phyloP scores from a whole-genome alignment of 2,797 vertebrate genomes.

The Typhlichthys subterraneus region DNA sequence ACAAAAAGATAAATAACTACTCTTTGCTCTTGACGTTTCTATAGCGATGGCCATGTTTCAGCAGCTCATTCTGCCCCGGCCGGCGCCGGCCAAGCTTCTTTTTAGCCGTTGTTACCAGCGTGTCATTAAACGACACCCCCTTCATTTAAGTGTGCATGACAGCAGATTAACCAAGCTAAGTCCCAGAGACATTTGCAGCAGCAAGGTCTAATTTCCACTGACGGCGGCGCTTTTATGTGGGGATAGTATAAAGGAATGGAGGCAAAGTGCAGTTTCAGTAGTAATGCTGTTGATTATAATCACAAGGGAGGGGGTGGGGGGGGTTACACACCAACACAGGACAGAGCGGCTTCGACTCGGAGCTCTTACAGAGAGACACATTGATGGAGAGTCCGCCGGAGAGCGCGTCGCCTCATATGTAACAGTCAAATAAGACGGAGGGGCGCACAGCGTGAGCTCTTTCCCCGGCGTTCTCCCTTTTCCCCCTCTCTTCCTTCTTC shows the following conservation, averaged over 20 bases:
- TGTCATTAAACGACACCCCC: slow-evolving; percentile 7
- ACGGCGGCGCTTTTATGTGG: slow-evolving; percentile 38
- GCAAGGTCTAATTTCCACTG: slow-evolving; percentile 40
- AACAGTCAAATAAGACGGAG: slow-evolving; percentile 65
- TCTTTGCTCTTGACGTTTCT: slow-evolving; percentile 43
- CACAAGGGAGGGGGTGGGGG: slow-evolving; percentile 15
- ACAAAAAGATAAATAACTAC: slow-evolving; percentile 46
- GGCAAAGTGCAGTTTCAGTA: slow-evolving; percentile 41
- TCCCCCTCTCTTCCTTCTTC: slow-evolving; percentile 55
- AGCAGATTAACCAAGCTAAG: slow-evolving; percentile 49
- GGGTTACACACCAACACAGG: slow-evolving; percentile 13
- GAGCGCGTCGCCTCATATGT: slow-evolving; percentile 40
- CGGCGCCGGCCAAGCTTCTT: slow-evolving; percentile 40
- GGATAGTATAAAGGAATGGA: slow-evolving; percentile 37
- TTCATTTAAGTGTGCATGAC: slow-evolving; percentile 39
- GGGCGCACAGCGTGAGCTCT: slow-evolving; percentile 42
- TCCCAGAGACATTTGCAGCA: slow-evolving; percentile 52
- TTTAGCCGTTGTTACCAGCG: slow-evolving; percentile 39
- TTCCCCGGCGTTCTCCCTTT: slow-evolving; percentile 16
- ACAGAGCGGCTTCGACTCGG: slow-evolving; percentile 48
- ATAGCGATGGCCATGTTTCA: slow-evolving; percentile 51
- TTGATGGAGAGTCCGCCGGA: slow-evolving; percentile 21
- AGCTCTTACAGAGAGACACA: slow-evolving; percentile 36
- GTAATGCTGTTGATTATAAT: slow-evolving; percentile 30
- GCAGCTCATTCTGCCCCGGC: slow-evolving; percentile 46